Base-by-base conservation (phyloP, 2,113 vertebrate species). In the Xiphias gladius region DNA sequence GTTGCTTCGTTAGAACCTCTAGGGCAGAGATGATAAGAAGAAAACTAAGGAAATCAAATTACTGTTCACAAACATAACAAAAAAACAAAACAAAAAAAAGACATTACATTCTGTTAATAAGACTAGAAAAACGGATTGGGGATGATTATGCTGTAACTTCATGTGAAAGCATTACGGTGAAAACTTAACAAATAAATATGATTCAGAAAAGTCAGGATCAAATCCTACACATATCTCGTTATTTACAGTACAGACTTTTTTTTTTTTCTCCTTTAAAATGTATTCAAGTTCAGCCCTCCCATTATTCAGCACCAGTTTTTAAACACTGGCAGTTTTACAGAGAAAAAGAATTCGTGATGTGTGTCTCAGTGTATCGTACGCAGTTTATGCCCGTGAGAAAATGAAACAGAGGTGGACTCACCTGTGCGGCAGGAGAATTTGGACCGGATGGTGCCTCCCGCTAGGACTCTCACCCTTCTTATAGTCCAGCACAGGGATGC, bases 381-480 rank as follows among this genome's bases (percentile, higher is more conserved):
- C 9, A 64, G 50, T 73, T 61, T 1, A 35, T 77, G 6, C 52
- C 7, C 30, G 30, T 19, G 48, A 63, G n/a, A 64, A 13, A 41
- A 46, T 1, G 7, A 1, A 71, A 13, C 0, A 35, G 24, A 55
- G 10, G 22, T 20, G 1, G 9, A 88, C 94, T 91, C 69, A 95
- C 94, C 93, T 92, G 86, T 77, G 65, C 37, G 19, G 72, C 79
- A 83, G 88, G 79, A 84, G 54, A 72, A 74, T 74, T 17, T 64
- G 75, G 90, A 93, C 84, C 68, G n/a, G 90, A 88, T 90, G 92
- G 87, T 92, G 80, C 24, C 79, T 55, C 64, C 13, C 64, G 74
- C 22, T 4, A 2, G 16, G 26, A 43, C 26, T 32, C 28, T 19
- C 11, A 5, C 26, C 2, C 85, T 32, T 93, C 65, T 94, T 95